Percentiles rank a stretch among this genome's conserved stretches.
Conservation (phyloP, 2,797 vertebrate species). For the Oceanodroma leucorhoa region DNA sequence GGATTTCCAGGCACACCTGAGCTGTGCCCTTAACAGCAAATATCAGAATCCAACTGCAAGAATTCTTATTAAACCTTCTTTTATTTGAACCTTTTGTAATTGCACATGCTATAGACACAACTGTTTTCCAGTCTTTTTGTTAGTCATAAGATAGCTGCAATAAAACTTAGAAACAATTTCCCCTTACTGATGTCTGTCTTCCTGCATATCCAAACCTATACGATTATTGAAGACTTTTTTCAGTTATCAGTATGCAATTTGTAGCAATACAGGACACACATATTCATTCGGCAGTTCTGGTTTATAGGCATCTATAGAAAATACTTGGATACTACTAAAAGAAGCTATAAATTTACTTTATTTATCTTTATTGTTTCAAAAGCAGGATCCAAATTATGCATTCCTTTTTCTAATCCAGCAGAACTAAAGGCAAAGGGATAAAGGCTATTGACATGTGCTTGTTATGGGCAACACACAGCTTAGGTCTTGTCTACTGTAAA, state of each 20-base stretch:
- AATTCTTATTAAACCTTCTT: background rate
- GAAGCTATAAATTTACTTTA: background rate
- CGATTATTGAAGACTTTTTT: background rate
- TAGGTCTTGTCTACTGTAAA: background rate
- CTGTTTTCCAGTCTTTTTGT: background rate
- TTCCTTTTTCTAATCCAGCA: background rate
- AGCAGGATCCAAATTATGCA: background rate
- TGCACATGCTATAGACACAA: background rate
- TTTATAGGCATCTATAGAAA: background rate
- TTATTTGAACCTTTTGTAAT: background rate
- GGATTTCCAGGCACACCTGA: background rate
- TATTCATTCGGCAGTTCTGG: background rate
- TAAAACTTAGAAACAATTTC: background rate
- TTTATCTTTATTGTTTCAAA: background rate
- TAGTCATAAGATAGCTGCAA: background rate
- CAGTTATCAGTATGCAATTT: background rate
- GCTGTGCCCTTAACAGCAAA: background rate
- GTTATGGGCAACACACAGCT: background rate
- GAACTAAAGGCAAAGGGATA: background rate
- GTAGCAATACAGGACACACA: background rate
- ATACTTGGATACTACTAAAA: background rate
- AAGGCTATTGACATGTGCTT: background rate
- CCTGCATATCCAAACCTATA: background rate
- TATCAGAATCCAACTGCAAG: background rate
- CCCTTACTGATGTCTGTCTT: background rate